Base-by-base conservation (phyloP, 2,888 invertebrate genomes). In the Brachyptera putata region DNA sequence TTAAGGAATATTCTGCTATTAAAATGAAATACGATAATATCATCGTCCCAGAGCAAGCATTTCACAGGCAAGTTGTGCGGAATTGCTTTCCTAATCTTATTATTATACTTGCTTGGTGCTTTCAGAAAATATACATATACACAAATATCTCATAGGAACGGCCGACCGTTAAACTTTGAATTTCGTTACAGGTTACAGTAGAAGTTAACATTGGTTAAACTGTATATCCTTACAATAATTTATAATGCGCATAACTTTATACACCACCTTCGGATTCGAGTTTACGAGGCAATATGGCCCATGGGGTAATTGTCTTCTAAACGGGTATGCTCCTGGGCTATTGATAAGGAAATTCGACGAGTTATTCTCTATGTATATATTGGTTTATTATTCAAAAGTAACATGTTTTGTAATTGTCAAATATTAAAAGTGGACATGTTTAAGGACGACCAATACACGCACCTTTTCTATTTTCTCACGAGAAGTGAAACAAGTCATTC, bases 21-120 rank as follows among this genome's bases (percentile, higher is more conserved):
- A 53, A 34, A 53, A 53, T 53, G 53, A 53, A 53, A 36, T 53
- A 53, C 53, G 53, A 34, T 53, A 53, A 53, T 36, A 16, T 11
- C 36, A 9, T 11, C 21, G 36, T 53, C 53, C 53, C 53, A 53
- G 34, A 30, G 53, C 53, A 34, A 18, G 53, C 53, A 53, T 53
- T 53, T 34, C 53, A 14, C 11, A 34, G 34, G 53, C 34, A 36
- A 53, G 36, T 36, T 53, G 21, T 22, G 22, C 16, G 22, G 34
- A 53, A 53, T 53, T 34, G 53, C 53, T 53, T 34, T 53, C 53
- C 53, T 53, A 53, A 53, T 53, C 53, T 53, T 53, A 53, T 53
- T 53, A 53, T 53, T 53, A 53, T 36, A 53, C 53, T 53, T 53
- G 53, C 36, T 53, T 13, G 53, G 36, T 53, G 46, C 46, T 46